Evolutionary conservation across 2,888 invertebrate genomes (phyloP), one percentile per base, ranked within the genome.

Genomic region (Microdon myrmicae): DNA sequence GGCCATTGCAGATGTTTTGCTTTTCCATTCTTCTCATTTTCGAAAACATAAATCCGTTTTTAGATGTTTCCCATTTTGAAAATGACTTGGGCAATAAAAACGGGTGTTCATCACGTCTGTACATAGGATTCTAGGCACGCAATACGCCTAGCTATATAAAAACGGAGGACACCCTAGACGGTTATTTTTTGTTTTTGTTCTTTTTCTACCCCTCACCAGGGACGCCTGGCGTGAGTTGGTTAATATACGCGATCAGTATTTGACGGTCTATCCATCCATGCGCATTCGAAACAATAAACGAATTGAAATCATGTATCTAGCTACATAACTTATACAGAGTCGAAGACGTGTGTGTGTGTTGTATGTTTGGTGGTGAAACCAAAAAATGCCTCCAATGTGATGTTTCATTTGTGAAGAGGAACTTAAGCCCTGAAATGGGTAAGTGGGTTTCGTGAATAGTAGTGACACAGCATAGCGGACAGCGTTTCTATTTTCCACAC

Each of bases 391-490:
- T 64, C 56, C 64, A 51, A 58, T 58, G 64, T 58, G 56, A 64
- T 43, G 64, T 64, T 48, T 51, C 43, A 35, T 43, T 60, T 58
- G 43, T 64, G 64, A 64, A 64, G 64, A 58, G 64, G 53, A 64
- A 58, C 64, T 64, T 64, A 64, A 58, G 51, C 43, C 64, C 53
- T 47, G 58, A 64, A 64, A 64, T 64, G 64, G 64, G 64, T 64
- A 64, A 64, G 64, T 64, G 58, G 64, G 64, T 64, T 64, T 64
- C 53, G 53, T 64, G 64, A 64, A 64, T 64, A 64, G 64, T 51
- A 55, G 39, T 39, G 38, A 44, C 32, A 13, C 22, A 14, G 37
- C 25, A 64, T 51, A 56, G 56, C 39, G 41, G 48, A 49, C 25
- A 25, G 53, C 29, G 38, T 34, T n/a, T 53, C 34, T 29, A 45